Evolutionary conservation across 2,888 invertebrate genomes (phyloP), one percentile per base, ranked within the genome.

Genomic region (Notocelia uddmanniana): DNA sequence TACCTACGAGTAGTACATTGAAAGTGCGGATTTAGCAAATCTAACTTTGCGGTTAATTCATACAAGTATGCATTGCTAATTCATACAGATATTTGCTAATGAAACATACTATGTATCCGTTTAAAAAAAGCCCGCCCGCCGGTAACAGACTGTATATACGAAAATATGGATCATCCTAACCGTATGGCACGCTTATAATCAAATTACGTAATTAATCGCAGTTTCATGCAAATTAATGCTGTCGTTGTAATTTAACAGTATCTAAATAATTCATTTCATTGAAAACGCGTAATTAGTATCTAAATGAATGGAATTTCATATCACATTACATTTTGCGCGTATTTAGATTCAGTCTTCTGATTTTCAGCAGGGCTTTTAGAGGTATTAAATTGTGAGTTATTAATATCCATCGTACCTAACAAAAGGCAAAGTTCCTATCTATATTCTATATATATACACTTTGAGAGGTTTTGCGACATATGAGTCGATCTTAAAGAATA

Each of bases 151-250:
- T 9, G 41, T 45, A 23, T 15, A 10, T 60, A 45, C 5, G 23
- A 6, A n/a, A 45, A 8, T 31, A 26, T 3, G 23, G 3, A 10
- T 45, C 60, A n/a, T 15, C 3, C 15, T 41, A 41, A 41, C 15
- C n/a, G 45, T 60, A 8, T 60, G 23, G n/a, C 23, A n/a, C 23
- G 23, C 3, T 59, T 1, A 15, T 59, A 50, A 26, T 34, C 31
- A 13, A 50, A 21, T 34, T 15, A 31, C 9, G 34, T 15, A 63
- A 63, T 50, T 3, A 19, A 63, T 34, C 9, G 15, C 18, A 63
- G 19, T 31, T 19, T 10, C 50, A 63, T 50, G 63, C 63, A 15
- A 52, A 60, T 60, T 23, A 63, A 34, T 31, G 31, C 62, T 50
- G 9, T 19, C n/a, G n/a, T 23, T 21, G 50, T 31, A 63, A 63